Conservation (phyloP, 2,797 vertebrate species). For the Phoxinus dragarum region DNA sequence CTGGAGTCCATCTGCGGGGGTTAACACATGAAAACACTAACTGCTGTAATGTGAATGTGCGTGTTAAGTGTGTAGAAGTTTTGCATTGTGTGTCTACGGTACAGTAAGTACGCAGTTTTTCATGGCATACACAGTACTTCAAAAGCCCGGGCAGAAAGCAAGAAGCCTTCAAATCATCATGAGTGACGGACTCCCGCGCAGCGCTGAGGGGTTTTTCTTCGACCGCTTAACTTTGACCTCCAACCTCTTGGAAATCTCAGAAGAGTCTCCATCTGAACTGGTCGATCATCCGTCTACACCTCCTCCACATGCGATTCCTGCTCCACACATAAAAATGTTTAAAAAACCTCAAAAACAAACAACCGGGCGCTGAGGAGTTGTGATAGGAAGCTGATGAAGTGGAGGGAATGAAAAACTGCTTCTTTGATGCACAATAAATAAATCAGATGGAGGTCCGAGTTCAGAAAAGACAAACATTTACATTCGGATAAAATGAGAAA, state of each 20-base stretch:
- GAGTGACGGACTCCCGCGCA: conserved; percentile 15
- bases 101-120: conserved; percentile 13
- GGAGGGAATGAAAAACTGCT: conserved; percentile 23
- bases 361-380: conserved; percentile 7
- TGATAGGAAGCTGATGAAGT: conserved; percentile 33
- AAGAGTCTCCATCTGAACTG: conserved; percentile 31
- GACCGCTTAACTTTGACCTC: conserved; percentile 31
- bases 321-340: conserved; percentile 23
- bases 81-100: conserved; percentile 9
- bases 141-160: conserved; percentile 19
- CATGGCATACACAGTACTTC: conserved; percentile 6
- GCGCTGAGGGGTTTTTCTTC: conserved; percentile 10
- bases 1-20: conserved; percentile 29
- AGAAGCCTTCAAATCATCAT: conserved; percentile 36
- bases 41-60: conserved; percentile 1
- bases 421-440: conserved; percentile 50
- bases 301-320: conserved; percentile 33
- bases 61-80: conserved; percentile 10
- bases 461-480: conserved; percentile 46
- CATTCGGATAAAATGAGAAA: conserved; percentile 24
- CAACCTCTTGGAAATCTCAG: conserved; percentile 3
- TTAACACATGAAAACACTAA: conserved; percentile 24
- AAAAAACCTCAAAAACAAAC: conserved; percentile 30
- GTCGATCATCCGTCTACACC: conserved; percentile 20
- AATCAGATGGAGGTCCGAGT: conserved; percentile 29